These are phyloP conservation scores for Colletes latitarsis DNA, from an alignment of 1,140 invertebrate genomes.

Conservation along the genomic window DNA sequence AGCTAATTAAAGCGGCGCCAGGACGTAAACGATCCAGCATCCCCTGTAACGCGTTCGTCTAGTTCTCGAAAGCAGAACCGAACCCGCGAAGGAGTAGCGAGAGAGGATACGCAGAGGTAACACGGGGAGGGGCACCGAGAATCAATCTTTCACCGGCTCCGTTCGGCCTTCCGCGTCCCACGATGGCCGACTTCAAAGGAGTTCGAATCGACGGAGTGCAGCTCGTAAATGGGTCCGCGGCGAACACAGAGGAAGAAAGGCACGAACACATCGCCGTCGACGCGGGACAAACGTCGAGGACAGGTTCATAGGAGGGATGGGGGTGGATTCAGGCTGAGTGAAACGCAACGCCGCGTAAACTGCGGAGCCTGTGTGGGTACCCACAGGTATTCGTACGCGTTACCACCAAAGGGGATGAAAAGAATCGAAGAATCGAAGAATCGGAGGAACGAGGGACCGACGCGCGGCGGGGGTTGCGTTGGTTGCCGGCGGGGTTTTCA, in stretches of 20 bases:
- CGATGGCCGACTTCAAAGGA: slow-evolving; percentile 23
- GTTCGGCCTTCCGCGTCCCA: not conserved
- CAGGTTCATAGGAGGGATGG: not conserved
- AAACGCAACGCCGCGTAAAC: too few species aligned
- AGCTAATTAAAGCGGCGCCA: slow-evolving; percentile 12
- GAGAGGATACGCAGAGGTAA: too few species aligned
- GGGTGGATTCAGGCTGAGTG: too few species aligned
- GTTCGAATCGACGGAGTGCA: not conserved
- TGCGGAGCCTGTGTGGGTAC: not conserved
- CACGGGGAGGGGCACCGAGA: not conserved
- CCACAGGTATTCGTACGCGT: slow-evolving; percentile 6
- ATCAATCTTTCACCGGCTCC: slow-evolving; percentile 28
- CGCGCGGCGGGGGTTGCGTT: slow-evolving; percentile 16
- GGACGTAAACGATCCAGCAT: too few species aligned
- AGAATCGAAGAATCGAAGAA: slow-evolving; percentile 1
- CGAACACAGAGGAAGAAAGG: slow-evolving; percentile 1
- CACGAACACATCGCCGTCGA: not conserved
- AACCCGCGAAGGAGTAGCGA: too few species aligned
- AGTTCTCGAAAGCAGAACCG: too few species aligned
- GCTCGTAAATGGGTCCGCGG: slow-evolving; percentile 17
- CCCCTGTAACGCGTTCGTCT: too few species aligned
- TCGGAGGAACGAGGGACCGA: not conserved
- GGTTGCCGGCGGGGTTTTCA: slow-evolving; percentile 24
- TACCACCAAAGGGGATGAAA: not conserved
- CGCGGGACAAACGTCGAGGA: slow-evolving; percentile 10